Evolutionary conservation across 1,140 invertebrate genomes (phyloP), one percentile per base, ranked within the genome.

Genomic region (Drosophila varians): DNA sequence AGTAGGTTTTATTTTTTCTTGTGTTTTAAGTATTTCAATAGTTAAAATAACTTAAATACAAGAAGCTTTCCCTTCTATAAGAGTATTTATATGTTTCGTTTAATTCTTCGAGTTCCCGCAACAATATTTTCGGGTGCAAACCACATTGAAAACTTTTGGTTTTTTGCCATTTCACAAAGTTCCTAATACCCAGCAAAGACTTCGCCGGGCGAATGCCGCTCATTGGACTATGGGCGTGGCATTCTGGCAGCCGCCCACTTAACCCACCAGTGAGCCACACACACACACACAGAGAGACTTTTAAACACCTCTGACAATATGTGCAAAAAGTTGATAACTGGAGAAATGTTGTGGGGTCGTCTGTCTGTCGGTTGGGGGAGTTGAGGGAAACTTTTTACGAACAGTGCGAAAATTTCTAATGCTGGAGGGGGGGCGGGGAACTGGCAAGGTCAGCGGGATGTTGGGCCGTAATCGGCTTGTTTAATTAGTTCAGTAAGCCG

Each of bases 401-500:
- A n/a, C 2, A 21, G 42, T 28, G 4, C 46, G 18, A 12, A 47
- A 12, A 18, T 25, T 9, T 1, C n/a, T 8, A 19, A 28, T 14
- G 14, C 18, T 4, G 25, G 45, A 3, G 47, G 9, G 1, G 3
- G 38, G 11, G 9, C 11, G n/a, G 42, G 7, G 49, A 25, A 21
- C 21, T 21, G 21, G 21, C 58, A 86, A 75, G 79, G 79, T 87
- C 68, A 72, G 52, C 52, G 48, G 57, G 43, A 66, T 53, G 60
- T 18, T 36, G 43, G 42, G 55, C 57, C 56, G 68, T 77, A 87
- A 86, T 77, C 82, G 84, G 74, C 72, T 80, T 86, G 80, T 77
- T 83, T 77, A 80, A 86, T 86, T 86, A 80, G 82, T 57, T 60
- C 43, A 55, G 43, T 76, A 77, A 80, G 77, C 82, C 53, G 34